Conservation (phyloP, 2,113 vertebrate species). For the Hippoglossus stenolepis region DNA sequence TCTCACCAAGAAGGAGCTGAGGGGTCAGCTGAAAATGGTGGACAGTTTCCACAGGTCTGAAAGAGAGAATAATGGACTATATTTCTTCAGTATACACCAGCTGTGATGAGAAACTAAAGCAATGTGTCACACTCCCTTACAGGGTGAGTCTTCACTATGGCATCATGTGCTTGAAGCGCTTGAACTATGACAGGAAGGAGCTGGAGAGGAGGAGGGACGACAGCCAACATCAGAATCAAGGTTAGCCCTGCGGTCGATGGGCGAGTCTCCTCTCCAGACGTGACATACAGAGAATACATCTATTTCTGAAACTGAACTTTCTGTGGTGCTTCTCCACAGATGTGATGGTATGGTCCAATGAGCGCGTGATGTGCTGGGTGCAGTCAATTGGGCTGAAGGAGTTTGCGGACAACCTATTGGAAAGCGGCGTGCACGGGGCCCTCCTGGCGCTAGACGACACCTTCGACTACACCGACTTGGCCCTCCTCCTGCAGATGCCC, state of each 20-base stretch:
- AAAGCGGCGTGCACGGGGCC: slow-evolving; percentile 93
- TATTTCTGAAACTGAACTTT: neutral
- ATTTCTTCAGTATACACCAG: neutral
- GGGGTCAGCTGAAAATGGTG: slow-evolving; percentile 95
- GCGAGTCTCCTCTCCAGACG: neutral
- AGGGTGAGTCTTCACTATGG: slow-evolving; percentile 95
- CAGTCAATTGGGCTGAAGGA: slow-evolving; percentile 93
- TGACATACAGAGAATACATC: neutral
- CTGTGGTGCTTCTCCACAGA: slow-evolving; percentile 73
- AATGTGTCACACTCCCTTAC: slow-evolving; percentile 6
- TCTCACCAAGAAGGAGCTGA: slow-evolving; percentile 94
- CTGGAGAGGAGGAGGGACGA: slow-evolving; percentile 91
- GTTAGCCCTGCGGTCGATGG: slow-evolving; percentile 61
- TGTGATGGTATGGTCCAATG: slow-evolving; percentile 96
- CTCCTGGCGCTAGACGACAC: slow-evolving; percentile 93
- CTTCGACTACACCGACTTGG: slow-evolving; percentile 93
- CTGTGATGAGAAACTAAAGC: neutral
- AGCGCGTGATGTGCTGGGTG: slow-evolving; percentile 95
- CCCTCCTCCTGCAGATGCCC: slow-evolving; percentile 92
- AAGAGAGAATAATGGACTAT: neutral
- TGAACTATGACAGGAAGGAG: slow-evolving; percentile 95
- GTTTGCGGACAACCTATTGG: slow-evolving; percentile 91
- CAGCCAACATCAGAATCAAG: slow-evolving; percentile 91
- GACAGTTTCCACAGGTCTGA: slow-evolving; percentile 94
- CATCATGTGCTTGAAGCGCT: slow-evolving; percentile 94